Base-by-base conservation (phyloP, 2,888 invertebrate species). In the Microdon myrmicae region DNA sequence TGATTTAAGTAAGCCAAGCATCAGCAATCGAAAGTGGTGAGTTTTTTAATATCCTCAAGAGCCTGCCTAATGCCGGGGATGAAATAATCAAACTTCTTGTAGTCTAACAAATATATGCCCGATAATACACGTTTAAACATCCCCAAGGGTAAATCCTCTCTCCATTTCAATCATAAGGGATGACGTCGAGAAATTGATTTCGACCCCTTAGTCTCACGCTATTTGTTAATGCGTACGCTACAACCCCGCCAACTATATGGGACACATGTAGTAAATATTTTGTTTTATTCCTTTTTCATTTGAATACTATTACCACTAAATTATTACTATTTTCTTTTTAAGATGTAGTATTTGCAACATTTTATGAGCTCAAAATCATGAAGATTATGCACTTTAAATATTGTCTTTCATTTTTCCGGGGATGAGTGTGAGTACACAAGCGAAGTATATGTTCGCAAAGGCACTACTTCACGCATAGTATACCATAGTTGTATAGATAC, bases 11-110 rank as follows among this genome's bases (percentile, higher is more conserved):
- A 51, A 53, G 41, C 51, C 53, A 16, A 28, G 47, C 47, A 38
- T 64, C 26, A 17, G 28, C 31, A 28, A 37, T 53, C 56, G 48
- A 55, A 51, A 64, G 64, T 58, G 64, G 64, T 64, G 53, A 47
- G 38, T 43, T 58, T 53, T 64, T 64, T 64, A 64, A 64, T 58
- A 64, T 64, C 58, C 34, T 64, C 58, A 64, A 64, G 64, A 58
- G 58, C 64, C 64, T 53, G 64, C 53, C 51, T 64, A 53, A 58
- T 58, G 58, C 47, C 51, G 43, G 56, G 41, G 51, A 64, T 64
- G 58, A 53, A 64, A 64, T 58, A 47, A 54, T 54, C 48, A 53
- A 60, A 54, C 28, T 38, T 29, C 43, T 60, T 64, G 58, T 64
- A 56, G 51, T 31, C 56, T 28, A 43, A 58, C 64, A 58, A 58